Conservation (phyloP, 2,113 vertebrate genomes). For the Pandion haliaetus region DNA sequence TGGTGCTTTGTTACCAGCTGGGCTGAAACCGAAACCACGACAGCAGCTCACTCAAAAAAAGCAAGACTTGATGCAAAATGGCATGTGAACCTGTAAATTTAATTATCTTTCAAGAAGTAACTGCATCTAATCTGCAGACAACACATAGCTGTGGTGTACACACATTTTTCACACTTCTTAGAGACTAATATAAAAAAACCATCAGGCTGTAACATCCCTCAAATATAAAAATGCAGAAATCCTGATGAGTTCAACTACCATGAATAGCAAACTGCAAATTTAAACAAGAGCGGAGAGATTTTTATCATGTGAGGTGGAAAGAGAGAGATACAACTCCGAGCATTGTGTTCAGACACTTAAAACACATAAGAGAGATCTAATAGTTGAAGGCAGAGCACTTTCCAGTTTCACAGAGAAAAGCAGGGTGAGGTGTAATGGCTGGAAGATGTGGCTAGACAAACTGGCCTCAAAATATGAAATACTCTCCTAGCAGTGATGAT, state of each 20-base stretch:
- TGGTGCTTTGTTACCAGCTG: too few species aligned
- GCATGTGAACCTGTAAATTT: not conserved
- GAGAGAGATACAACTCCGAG: not conserved
- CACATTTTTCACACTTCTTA: not conserved
- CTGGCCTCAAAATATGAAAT: not conserved
- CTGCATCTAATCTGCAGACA: not conserved
- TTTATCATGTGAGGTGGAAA: not conserved
- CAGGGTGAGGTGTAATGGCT: not conserved
- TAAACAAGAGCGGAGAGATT: not conserved
- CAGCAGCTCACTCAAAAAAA: not conserved
- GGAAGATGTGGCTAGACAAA: not conserved
- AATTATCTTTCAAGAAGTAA: not conserved
- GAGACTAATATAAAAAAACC: not conserved
- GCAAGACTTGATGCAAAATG: not conserved
- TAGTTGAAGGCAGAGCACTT: not conserved
- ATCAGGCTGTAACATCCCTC: not conserved
- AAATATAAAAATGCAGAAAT: not conserved
- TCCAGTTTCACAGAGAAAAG: not conserved
- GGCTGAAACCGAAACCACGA: too few species aligned
- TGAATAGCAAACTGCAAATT: not conserved
- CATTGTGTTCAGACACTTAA: not conserved
- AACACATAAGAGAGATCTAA: not conserved
- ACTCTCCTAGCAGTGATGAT: not conserved
- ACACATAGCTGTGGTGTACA: rapidly evolving
- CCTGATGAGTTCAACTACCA: not conserved